Conservation (phyloP, 2,797 vertebrate genomes). For the Todus mexicanus region DNA sequence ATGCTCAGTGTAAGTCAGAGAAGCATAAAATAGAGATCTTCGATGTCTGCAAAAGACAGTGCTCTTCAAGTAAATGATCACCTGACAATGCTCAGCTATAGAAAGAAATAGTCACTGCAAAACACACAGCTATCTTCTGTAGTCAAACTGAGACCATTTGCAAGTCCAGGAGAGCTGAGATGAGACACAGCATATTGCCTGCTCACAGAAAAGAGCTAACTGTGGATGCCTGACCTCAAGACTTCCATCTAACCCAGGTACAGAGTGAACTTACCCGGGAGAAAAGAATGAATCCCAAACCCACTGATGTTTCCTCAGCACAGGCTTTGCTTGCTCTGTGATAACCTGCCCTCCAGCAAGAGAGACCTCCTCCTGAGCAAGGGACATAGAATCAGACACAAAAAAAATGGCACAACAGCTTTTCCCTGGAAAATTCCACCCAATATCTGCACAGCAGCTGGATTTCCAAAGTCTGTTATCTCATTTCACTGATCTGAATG, state of each 20-base stretch:
- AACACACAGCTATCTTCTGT: background rate
- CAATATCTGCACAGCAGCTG: constrained; percentile 57
- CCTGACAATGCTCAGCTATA: background rate
- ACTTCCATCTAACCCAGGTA: background rate
- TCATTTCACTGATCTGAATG: constrained; percentile 51
- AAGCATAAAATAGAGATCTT: background rate
- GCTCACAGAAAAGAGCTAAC: background rate
- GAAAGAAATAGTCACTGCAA: background rate
- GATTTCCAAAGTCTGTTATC: constrained; percentile 37
- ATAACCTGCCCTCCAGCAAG: background rate
- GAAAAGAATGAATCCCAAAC: background rate
- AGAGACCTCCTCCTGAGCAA: background rate
- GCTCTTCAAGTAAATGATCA: background rate
- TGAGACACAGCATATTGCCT: background rate
- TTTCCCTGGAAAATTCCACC: constrained; percentile 52
- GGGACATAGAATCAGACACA: background rate
- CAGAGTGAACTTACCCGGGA: background rate
- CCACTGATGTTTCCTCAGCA: background rate
- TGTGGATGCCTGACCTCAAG: background rate
- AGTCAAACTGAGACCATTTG: background rate
- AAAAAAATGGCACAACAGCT: background rate
- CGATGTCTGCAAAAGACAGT: background rate
- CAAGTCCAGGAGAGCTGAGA: background rate
- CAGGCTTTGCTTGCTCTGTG: fast-evolving
- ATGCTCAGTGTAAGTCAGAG: background rate